phyloP scores from a whole-genome alignment of 2,797 vertebrate genomes.

The Malurus splendens region DNA sequence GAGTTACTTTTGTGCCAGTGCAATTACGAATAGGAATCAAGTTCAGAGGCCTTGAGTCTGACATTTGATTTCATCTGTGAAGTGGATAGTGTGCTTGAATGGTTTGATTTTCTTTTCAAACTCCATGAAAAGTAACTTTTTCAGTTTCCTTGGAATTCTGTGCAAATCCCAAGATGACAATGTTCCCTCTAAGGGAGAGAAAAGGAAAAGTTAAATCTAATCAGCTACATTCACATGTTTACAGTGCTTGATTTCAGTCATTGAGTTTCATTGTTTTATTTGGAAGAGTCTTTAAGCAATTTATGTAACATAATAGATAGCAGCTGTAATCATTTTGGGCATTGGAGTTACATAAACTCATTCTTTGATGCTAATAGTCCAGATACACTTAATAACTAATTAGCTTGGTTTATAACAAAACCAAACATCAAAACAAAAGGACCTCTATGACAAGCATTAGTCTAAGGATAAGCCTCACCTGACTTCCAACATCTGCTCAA shows the following conservation, averaged over 20 bases:
- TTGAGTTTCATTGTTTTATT: neutral
- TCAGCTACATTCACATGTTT: neutral
- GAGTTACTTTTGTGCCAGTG: neutral
- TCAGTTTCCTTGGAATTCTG: neutral
- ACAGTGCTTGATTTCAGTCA: neutral
- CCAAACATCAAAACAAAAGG: neutral
- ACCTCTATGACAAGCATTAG: neutral
- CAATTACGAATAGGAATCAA: neutral
- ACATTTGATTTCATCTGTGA: neutral
- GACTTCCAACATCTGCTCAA: neutral
- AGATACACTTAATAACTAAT: neutral
- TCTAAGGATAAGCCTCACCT: neutral
- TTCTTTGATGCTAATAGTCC: neutral
- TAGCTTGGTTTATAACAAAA: neutral
- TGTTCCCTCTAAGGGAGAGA: slow-evolving; percentile 9
- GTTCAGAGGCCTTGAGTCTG: neutral
- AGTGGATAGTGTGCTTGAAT: neutral
- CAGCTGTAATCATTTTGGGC: neutral
- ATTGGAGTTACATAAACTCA: neutral
- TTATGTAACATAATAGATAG: neutral
- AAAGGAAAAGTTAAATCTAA: neutral
- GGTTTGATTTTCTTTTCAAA: neutral
- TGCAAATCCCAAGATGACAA: neutral
- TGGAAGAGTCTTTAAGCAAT: neutral
- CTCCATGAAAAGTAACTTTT: neutral